Evolutionary conservation across 2,113 vertebrate species (phyloP), one percentile per base, ranked within the genome.

Genomic region (Pontoporia blainvillei): DNA sequence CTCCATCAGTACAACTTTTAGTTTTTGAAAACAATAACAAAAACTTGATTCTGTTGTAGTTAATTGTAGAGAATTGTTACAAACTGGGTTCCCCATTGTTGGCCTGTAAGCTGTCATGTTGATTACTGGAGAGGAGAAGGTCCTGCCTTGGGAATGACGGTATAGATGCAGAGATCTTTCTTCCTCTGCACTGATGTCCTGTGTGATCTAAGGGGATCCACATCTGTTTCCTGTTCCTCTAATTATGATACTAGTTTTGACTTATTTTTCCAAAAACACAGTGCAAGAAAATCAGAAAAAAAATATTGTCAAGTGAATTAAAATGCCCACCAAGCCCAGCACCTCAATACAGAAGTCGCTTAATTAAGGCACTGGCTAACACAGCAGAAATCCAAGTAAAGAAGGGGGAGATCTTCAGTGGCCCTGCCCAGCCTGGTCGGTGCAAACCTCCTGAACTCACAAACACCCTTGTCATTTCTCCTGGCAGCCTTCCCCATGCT

Each of bases 381-480:
- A n/a, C 7, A 61, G 85, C 44, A 91, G 85, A 94, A 95, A 86
- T 57, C 59, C 59, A 83, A 69, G 57, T 49, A 67, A 96, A 78
- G 54, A 85, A 54, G 27, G 93, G 25, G 44, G 49, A 69, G 41
- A n/a, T n/a, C 57, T 81, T 88, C 72, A 20, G 8, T 82, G 62
- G 29, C 57, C 52, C 67, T 78, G 36, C 46, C n/a, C 88, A 73
- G 62, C 3, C 61, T 61, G 67, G 78, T 75, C 90, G 90, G 84
- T 67, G 62, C 89, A 92, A 86, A 57, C 21, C 71, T 97, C 86
- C 29, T 91, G 54, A 66, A 54, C 69, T 93, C 72, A 72, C 69
- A 96, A 96, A 97, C 52, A 88, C 83, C 79, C 93, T 81, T 96
- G 94, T 97, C 95, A 95, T 97, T 91, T 97, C 83, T 93, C 72